Percentiles rank a stretch among this genome's conserved stretches.
These are phyloP conservation scores for Dasypolia templi DNA, from an alignment of 2,888 invertebrate species.

Conservation along the genomic window DNA sequence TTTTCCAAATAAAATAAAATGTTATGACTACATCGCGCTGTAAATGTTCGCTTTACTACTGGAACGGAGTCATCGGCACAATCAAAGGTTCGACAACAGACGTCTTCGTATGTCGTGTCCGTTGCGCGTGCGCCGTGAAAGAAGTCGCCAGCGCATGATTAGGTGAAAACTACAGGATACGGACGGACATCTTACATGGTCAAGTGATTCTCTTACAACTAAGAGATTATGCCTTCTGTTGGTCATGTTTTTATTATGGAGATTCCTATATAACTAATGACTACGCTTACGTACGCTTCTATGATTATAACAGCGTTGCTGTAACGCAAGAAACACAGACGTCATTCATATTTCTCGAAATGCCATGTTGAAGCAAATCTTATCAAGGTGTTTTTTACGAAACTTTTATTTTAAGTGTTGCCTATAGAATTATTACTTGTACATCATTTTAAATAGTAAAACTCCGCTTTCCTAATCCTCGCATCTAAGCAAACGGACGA, in stretches of 20 bases:
- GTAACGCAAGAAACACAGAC: background rate
- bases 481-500: conserved; percentile 38
- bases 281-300: background rate
- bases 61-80: conserved; percentile 24
- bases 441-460: background rate
- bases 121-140: conserved; percentile 1
- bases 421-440: background rate
- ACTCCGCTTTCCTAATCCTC: conserved; percentile 22
- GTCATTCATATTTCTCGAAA: background rate
- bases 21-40: background rate
- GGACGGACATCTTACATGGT: conserved; percentile 4
- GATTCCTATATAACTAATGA: background rate
- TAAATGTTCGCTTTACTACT: conserved; percentile 9
- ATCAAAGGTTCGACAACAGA: conserved; percentile 42
- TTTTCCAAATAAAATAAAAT: no score
- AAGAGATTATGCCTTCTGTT: conserved; percentile 25
- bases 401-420: background rate
- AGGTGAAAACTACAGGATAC: conserved; percentile 45
- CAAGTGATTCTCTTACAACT: conserved; percentile 20
- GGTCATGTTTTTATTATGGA: background rate
- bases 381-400: conserved; percentile 2
- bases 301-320: background rate
- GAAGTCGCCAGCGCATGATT: conserved; percentile 8
- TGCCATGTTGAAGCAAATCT: background rate
- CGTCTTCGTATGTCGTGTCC: background rate